Percentiles rank a stretch among this genome's conserved stretches.
These are phyloP conservation scores for Chlorospingus flavigularis DNA, from an alignment of 2,797 vertebrate genomes.

Conservation along the genomic window DNA sequence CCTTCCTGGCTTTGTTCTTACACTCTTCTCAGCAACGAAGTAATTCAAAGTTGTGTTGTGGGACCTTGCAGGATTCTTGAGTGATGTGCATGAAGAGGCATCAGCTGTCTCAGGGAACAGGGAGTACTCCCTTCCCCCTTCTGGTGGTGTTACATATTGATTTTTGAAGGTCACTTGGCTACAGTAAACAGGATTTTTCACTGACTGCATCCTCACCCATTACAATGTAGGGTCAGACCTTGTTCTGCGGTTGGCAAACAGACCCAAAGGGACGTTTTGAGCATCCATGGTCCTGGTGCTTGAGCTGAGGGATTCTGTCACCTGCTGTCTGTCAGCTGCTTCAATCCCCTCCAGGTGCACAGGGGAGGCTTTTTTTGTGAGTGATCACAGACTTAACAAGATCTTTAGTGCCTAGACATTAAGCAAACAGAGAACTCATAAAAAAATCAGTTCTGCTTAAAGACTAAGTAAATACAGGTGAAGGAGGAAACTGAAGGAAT, in stretches of 20 bases:
- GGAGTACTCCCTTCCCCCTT: not conserved
- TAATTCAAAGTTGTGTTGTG: not conserved
- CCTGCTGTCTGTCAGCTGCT: not conserved
- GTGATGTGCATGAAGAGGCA: not conserved
- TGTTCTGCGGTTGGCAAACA: not conserved
- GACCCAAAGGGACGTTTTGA: not conserved
- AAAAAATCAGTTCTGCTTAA: not conserved
- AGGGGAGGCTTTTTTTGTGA: not conserved
- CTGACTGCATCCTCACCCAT: not conserved
- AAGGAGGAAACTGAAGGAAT: not conserved
- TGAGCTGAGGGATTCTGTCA: not conserved
- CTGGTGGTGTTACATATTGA: not conserved
- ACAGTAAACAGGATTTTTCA: not conserved
- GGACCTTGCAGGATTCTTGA: not conserved
- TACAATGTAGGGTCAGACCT: not conserved
- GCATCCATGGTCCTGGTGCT: not conserved
- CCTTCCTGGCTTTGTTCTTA: not conserved
- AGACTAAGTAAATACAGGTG: not conserved
- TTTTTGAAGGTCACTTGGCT: not conserved
- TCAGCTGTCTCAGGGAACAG: not conserved
- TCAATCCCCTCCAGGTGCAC: not conserved
- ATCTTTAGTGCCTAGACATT: not conserved
- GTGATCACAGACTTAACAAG: not conserved
- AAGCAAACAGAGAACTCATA: not conserved
- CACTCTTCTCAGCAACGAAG: not conserved